phyloP scores from a whole-genome alignment of 2,113 vertebrate species.

The Myotis yumanensis region DNA sequence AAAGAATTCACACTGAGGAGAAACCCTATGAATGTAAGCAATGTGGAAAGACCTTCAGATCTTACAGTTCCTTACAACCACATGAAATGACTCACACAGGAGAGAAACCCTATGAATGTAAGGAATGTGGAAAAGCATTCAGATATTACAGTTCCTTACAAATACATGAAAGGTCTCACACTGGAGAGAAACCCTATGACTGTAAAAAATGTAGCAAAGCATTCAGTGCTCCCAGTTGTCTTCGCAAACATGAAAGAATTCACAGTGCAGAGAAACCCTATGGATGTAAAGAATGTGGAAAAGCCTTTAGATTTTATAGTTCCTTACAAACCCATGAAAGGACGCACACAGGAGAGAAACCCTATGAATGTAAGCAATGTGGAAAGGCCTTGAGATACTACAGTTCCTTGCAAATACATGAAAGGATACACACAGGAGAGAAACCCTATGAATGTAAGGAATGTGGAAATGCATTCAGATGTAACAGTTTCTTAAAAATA shows the following conservation, averaged over 20 bases:
- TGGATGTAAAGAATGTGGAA: not conserved
- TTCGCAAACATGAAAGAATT: not conserved
- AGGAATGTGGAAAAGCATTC: not conserved
- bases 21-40: not conserved
- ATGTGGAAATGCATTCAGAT: not conserved
- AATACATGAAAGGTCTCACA: not conserved
- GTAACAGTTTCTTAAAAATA: constrained; percentile 17
- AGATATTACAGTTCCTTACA: not conserved
- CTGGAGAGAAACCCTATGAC: not conserved
- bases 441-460: constrained; percentile 17
- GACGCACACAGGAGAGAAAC: not conserved
- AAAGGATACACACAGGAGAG: not conserved
- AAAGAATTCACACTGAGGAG: not conserved
- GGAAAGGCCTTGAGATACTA: not conserved
- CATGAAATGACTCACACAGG: not conserved
- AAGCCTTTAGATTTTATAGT: not conserved
- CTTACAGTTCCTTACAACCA: not conserved
- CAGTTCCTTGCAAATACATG: not conserved
- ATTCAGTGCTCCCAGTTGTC: not conserved
- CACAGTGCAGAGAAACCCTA: not conserved
- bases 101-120: not conserved
- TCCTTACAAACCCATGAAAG: not conserved
- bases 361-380: not conserved
- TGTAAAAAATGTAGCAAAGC: constrained; percentile 1
- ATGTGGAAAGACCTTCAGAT: not conserved